Evolutionary conservation across 2,113 vertebrate genomes (phyloP).

Genomic region (Rhynchopsitta pachyrhyncha): DNA sequence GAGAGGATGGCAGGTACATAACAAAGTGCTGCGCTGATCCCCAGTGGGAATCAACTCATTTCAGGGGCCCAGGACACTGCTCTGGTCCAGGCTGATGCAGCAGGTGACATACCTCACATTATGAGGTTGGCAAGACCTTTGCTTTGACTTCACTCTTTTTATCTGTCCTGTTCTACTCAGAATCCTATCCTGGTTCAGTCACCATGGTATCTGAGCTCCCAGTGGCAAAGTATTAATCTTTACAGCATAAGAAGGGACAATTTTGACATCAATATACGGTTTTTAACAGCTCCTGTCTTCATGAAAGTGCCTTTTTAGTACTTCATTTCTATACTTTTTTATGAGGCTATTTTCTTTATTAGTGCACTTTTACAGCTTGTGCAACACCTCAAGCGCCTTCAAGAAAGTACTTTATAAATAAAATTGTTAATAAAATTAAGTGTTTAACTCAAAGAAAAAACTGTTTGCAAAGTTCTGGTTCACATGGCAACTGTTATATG

Average conservation of each 20-base stretch:
- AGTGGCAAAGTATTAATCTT: not conserved
- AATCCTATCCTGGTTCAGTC: not conserved
- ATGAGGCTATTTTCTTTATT: constrained; percentile 31
- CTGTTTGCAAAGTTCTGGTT: not conserved
- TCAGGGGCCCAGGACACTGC: not conserved
- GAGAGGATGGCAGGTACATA: too few relatives aligned
- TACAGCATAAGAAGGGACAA: not conserved
- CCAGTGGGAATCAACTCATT: not conserved
- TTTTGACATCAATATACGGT: not conserved
- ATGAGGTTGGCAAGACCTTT: not conserved
- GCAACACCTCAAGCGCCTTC: not conserved
- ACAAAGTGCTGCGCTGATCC: rapidly evolving
- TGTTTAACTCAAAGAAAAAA: constrained; percentile 3
- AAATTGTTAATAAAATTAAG: constrained; percentile 27
- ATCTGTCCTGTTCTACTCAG: not conserved
- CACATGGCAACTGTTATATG: not conserved
- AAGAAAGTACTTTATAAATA: not conserved
- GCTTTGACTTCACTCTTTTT: not conserved
- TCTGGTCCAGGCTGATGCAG: not conserved
- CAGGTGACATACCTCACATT: not conserved
- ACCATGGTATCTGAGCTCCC: not conserved
- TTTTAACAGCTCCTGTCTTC: not conserved
- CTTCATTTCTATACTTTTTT: constrained; percentile 7
- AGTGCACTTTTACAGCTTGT: not conserved
- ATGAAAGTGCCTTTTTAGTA: not conserved